These are phyloP conservation scores for Trissolcus basalis DNA, from an alignment of 1,140 invertebrate species.

Conservation along the genomic window DNA sequence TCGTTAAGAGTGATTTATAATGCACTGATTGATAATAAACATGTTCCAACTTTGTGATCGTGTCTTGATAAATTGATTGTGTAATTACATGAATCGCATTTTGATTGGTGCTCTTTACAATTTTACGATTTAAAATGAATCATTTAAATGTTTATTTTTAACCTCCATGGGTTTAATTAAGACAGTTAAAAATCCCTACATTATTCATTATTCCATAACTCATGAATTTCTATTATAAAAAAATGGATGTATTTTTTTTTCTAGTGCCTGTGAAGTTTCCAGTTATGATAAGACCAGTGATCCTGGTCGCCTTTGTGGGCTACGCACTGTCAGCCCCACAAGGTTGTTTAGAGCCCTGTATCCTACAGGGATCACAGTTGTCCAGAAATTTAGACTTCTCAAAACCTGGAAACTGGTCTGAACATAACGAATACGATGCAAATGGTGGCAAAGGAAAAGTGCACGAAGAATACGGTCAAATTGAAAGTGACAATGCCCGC, in stretches of 20 bases:
- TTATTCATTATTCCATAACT: no score
- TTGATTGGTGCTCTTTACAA: no score
- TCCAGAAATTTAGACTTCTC: constrained; percentile 10
- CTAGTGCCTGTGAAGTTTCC: constrained; percentile 8
- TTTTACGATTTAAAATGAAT: no score
- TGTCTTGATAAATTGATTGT: no score
- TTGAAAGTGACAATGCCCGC: constrained; percentile 9
- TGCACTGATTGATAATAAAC: neutral
- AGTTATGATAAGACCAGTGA: constrained; percentile 15
- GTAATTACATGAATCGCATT: no score
- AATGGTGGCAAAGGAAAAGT: constrained; percentile 30
- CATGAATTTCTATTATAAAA: no score
- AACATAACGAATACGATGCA: constrained; percentile 29
- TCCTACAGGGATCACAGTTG: neutral
- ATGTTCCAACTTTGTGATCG: no score
- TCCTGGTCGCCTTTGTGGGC: constrained; percentile 9
- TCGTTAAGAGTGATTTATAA: neutral
- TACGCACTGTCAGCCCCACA: constrained; percentile 1
- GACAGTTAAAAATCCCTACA: no score
- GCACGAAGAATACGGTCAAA: constrained; percentile 43
- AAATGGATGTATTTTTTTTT: constrained; percentile 3
- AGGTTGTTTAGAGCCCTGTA: constrained; percentile 27
- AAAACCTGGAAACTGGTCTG: constrained; percentile 46
- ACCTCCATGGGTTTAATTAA: no score
- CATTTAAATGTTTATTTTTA: no score